Evolutionary conservation across 2,888 invertebrate genomes (phyloP).

Genomic region (Brenthis daphne): DNA sequence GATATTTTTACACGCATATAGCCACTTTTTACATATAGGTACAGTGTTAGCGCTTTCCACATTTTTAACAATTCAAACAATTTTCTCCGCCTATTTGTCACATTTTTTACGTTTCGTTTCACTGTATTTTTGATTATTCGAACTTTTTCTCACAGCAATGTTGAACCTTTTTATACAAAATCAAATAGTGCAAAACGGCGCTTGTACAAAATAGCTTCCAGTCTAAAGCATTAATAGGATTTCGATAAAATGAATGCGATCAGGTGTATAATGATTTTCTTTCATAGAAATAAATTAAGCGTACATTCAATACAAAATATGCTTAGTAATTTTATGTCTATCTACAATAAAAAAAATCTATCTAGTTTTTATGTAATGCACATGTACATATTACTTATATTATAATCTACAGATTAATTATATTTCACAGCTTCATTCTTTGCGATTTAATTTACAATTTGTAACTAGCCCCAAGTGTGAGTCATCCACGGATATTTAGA

Average conservation of each 20-base stretch:
- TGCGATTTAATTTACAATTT: no score
- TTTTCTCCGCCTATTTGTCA: conserved; percentile 22
- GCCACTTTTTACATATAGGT: conserved; percentile 6
- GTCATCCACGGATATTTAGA: no score
- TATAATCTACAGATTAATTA: no score
- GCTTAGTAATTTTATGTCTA: conserved; percentile 6
- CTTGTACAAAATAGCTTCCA: conserved; percentile 18
- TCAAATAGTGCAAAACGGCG: conserved; percentile 13
- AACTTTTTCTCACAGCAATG: conserved; percentile 6
- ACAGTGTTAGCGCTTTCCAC: conserved; percentile 20
- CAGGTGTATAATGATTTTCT: conserved; percentile 28
- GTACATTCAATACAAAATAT: conserved; percentile 17
- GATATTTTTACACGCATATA: not conserved
- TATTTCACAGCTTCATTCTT: no score
- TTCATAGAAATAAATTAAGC: conserved; percentile 24
- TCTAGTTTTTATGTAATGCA: conserved; percentile 4
- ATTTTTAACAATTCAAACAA: conserved; percentile 23
- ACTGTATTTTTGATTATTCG: conserved; percentile 17
- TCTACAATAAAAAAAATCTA: not conserved
- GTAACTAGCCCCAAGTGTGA: no score
- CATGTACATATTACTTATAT: not conserved
- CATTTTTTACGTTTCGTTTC: conserved; percentile 15
- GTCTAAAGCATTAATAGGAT: conserved; percentile 21
- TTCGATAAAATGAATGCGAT: conserved; percentile 30
- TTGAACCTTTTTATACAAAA: conserved; percentile 12